Percentiles rank a stretch among this genome's conserved stretches.
Conservation (phyloP, 1,140 invertebrate species). For the Acromyrmex charruanus region DNA sequence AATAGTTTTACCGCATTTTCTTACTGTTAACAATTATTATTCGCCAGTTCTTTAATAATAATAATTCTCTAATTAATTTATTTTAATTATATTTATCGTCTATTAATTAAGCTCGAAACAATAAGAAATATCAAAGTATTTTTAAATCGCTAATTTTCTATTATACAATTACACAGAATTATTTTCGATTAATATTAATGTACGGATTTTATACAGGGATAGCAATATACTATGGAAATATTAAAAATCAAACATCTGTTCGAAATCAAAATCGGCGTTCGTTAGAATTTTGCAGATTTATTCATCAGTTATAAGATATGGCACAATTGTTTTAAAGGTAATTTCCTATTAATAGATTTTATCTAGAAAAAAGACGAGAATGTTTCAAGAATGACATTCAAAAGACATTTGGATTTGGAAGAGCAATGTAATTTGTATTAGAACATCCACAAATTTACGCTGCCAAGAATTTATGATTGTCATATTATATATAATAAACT, state of each 20-base stretch:
- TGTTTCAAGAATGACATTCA: not conserved
- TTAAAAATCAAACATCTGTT: slow-evolving; percentile 37
- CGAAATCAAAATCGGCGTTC: slow-evolving; percentile 51
- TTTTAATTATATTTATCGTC: not conserved
- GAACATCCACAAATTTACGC: slow-evolving; percentile 28
- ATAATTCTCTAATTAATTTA: not conserved
- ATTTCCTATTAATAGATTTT: slow-evolving; percentile 33
- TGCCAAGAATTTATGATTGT: slow-evolving; percentile 48
- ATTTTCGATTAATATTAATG: not conserved
- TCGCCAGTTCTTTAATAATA: too few species aligned
- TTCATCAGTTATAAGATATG: slow-evolving; percentile 26
- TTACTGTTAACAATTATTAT: too few species aligned
- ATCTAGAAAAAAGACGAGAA: not conserved
- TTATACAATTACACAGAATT: not conserved
- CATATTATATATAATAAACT: slow-evolving; percentile 12
- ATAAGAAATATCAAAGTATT: not conserved
- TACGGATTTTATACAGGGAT: slow-evolving; percentile 7
- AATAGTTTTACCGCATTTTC: not conserved
- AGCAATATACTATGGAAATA: slow-evolving; percentile 8
- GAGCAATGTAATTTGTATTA: slow-evolving; percentile 22
- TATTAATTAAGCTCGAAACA: not conserved
- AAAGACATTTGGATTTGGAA: not conserved
- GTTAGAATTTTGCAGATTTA: slow-evolving; percentile 25
- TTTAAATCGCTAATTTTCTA: not conserved
- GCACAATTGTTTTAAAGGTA: not conserved